phyloP scores from a whole-genome alignment of 2,888 invertebrate species.

The Orthosia incerta region DNA sequence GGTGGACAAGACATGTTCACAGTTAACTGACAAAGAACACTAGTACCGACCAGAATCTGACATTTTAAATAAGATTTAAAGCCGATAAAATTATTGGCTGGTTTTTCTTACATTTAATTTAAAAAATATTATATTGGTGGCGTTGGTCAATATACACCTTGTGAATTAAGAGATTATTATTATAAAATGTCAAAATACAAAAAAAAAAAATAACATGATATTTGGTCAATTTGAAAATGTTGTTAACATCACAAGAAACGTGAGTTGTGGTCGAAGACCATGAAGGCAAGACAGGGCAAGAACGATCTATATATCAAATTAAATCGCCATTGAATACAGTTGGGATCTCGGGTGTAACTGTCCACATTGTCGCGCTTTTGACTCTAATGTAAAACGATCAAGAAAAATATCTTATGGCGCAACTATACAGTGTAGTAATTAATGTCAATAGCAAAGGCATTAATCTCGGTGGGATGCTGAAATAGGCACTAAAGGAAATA shows the following conservation, averaged over 20 bases:
- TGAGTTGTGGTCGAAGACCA: slow-evolving; percentile 46
- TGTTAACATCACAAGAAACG: slow-evolving; percentile 49
- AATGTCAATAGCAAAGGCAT: slow-evolving; percentile 50
- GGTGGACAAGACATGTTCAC: slow-evolving; percentile 56
- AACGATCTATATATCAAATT: slow-evolving; percentile 79
- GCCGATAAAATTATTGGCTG: slow-evolving; percentile 27
- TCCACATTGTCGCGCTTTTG: slow-evolving; percentile 56
- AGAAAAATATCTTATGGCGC: slow-evolving; percentile 52
- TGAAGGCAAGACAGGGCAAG: slow-evolving; percentile 64
- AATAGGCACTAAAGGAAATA: slow-evolving; percentile 59
- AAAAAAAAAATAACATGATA: slow-evolving; percentile 1
- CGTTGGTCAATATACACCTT: neutral
- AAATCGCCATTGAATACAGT: slow-evolving; percentile 84
- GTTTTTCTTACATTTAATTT: slow-evolving; percentile 20
- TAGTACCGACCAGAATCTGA: slow-evolving; percentile 28
- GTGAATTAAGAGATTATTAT: neutral
- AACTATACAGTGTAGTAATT: slow-evolving; percentile 51
- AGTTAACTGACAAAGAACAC: slow-evolving; percentile 30
- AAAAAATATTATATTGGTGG: slow-evolving; percentile 1
- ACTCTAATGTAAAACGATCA: slow-evolving; percentile 54
- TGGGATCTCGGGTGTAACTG: slow-evolving; percentile 70
- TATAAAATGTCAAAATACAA: neutral
- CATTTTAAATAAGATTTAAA: slow-evolving; percentile 49
- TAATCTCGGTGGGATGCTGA: slow-evolving; percentile 50
- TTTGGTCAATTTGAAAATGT: slow-evolving; percentile 35